Base-by-base conservation (phyloP, 1,140 invertebrate genomes). In the Drosophila trapezifrons region DNA sequence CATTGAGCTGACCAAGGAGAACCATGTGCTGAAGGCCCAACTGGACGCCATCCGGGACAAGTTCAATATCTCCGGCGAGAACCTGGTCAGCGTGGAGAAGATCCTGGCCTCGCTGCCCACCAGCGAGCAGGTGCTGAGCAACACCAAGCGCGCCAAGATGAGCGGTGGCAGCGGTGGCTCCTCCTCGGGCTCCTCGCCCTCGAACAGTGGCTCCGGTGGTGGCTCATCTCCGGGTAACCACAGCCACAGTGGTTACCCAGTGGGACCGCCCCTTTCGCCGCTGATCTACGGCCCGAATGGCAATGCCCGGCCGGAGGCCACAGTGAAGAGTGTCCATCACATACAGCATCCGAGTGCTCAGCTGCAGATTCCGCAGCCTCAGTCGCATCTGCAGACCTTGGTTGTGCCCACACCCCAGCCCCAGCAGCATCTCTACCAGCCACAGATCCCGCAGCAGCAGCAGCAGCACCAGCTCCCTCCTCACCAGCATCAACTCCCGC, bases 1-100 rank as follows among this genome's bases (percentile, higher is more conserved):
- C 15, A 95, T 98, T 54, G 98, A 99, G 91, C 93, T 99, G 6
- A 98, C 97, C 76, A 97, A 98, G 92, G 98, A 99, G 91, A 99
- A 99, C 90, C 96, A 98, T 86, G 95, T 98, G 13, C 93, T 99
- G 0, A 96, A 98, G 92, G 96, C 97, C 1, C 98, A 99, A 85
- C 93, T 99, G 12, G 95, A 96, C 63, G 97, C 97, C 4, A 97
- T 99, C 49, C 97, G 97, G 71, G 97, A 98, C 75, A 98, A 98
- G 87, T 99, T 96, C 86, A 97, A 97, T 7, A 97, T 98, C 63
- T 96, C 95, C 82, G 97, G 96, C 5, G 97, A 98, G 83, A 95
- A 94, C 18, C 93, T 98, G 20, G 96, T 98, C 45, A 97, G 96
- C 84, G 94, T 97, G 25, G 97, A 98, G 81, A 97, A 97, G 92